Conservation (phyloP, 2,888 invertebrate species). For the Drosophila paramelanica region DNA sequence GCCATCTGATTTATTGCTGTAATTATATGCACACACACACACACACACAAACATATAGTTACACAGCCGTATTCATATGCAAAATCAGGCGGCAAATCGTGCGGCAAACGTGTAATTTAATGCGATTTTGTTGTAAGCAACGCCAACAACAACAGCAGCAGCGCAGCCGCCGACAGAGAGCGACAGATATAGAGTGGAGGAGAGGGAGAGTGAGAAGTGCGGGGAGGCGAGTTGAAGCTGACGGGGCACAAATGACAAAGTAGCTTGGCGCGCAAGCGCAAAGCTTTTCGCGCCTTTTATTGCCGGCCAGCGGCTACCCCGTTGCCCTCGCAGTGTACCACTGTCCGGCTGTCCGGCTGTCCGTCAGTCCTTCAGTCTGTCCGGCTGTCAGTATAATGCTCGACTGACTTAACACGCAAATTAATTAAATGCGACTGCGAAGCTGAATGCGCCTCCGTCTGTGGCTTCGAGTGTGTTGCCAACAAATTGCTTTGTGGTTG, state of each 20-base stretch:
- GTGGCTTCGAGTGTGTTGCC: slow-evolving; percentile 31
- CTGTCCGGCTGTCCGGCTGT: slow-evolving; percentile 12
- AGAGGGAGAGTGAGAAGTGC: too few species aligned
- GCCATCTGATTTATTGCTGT: slow-evolving; percentile 75
- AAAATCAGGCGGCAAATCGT: slow-evolving; percentile 45
- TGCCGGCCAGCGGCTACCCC: slow-evolving; percentile 26
- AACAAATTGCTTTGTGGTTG: slow-evolving; percentile 61
- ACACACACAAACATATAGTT: not conserved
- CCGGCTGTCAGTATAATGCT: slow-evolving; percentile 57
- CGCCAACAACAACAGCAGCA: slow-evolving; percentile 47
- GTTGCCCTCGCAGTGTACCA: not conserved
- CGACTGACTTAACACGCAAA: slow-evolving; percentile 64
- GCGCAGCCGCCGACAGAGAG: slow-evolving; percentile 10
- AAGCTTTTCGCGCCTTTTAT: slow-evolving; percentile 51
- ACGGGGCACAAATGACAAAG: slow-evolving; percentile 38
- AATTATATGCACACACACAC: slow-evolving; percentile 65
- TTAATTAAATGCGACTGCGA: slow-evolving; percentile 62
- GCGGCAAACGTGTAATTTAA: slow-evolving; percentile 66
- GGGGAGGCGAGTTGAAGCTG: not conserved
- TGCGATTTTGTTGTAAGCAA: slow-evolving; percentile 62
- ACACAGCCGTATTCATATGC: slow-evolving; percentile 39
- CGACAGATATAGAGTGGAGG: too few species aligned
- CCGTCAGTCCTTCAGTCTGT: slow-evolving; percentile 39
- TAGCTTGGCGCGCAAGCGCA: slow-evolving; percentile 41
- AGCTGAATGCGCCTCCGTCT: slow-evolving; percentile 34